Evolutionary conservation across 2,888 invertebrate genomes (phyloP), one percentile per base, ranked within the genome.

Genomic region (Lysandra coridon): DNA sequence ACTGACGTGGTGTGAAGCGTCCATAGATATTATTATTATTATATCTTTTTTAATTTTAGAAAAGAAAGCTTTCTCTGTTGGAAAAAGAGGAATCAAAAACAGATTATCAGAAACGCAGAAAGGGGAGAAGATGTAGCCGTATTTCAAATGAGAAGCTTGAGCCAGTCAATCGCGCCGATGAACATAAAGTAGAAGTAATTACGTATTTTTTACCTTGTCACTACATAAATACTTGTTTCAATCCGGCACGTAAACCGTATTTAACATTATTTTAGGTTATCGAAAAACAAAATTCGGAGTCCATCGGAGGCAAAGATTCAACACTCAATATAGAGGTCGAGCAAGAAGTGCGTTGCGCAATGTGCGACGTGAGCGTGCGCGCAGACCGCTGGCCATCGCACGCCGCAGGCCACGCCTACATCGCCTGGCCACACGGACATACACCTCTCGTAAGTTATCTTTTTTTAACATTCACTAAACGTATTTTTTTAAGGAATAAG

Each of bases 221-320:
- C 40, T 6, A 40, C 40, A 49, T 49, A 49, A 44, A 14, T 53
- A 1, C 17, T 57, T 57, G 17, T 57, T 57, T 57, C 57, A 62
- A n/a, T n/a, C 4, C 14, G 23, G 23, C 23, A 23, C 7, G 7
- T 23, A 23, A 10, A 62, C n/a, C 12, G 87, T 86, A 14, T 74
- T 84, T 80, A 80, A 81, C 60, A 82, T 88, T 80, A 91, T 90
- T 85, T 87, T 44, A 74, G 74, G 23, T 40, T 44, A 44, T 40
- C n/a, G 23, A 74, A 23, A 74, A 74, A n/a, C 37, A 37, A 7
- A 40, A 40, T 37, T 73, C 73, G n/a, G 12, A 74, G 30, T 3
- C 74, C 17, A 37, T 37, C 33, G 69, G 3, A 37, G 69, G 33
- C 12, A 33, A 30, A 30, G 64, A 12, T 14, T 33, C 64, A n/a